A percentile compares a stretch with the other conserved stretches of the same genome.
phyloP scores from a whole-genome alignment of 2,797 vertebrate genomes.

The Hafferia zeledoni region DNA sequence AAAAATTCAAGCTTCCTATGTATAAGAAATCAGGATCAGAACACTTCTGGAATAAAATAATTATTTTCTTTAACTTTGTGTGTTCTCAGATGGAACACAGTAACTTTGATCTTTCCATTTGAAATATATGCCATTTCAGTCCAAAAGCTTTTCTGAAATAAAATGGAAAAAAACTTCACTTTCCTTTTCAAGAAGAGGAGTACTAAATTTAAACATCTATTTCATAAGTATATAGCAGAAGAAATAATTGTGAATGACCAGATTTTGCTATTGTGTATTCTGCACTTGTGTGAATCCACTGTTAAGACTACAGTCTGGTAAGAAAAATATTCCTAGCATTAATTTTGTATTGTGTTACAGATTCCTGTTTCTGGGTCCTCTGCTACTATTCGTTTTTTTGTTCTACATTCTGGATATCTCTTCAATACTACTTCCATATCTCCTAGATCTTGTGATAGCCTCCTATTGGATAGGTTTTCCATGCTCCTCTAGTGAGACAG shows the following conservation, averaged over 20 bases:
- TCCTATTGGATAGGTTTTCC: neutral
- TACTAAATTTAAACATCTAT: constrained; percentile 19
- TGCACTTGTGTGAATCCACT: neutral
- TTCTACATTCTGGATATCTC: neutral
- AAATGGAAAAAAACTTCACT: neutral
- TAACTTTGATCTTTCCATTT: constrained; percentile 25
- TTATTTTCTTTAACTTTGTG: neutral
- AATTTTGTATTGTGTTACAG: neutral
- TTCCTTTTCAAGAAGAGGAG: constrained; percentile 6
- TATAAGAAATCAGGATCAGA: neutral
- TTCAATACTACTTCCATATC: neutral
- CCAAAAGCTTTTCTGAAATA: constrained; percentile 17
- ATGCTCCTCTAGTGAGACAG: neutral
- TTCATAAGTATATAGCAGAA: constrained; percentile 1
- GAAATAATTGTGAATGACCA: constrained; percentile 19
- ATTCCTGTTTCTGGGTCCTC: neutral
- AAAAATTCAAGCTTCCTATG: constrained; percentile 1
- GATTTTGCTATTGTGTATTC: neutral
- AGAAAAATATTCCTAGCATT: neutral
- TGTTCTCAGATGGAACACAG: neutral
- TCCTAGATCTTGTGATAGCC: neutral
- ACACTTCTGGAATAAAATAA: neutral
- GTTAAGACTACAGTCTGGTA: neutral
- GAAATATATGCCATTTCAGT: constrained; percentile 8
- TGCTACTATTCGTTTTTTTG: neutral